Conservation (phyloP, 2,888 invertebrate genomes). For the Ichneumon xanthorius region DNA sequence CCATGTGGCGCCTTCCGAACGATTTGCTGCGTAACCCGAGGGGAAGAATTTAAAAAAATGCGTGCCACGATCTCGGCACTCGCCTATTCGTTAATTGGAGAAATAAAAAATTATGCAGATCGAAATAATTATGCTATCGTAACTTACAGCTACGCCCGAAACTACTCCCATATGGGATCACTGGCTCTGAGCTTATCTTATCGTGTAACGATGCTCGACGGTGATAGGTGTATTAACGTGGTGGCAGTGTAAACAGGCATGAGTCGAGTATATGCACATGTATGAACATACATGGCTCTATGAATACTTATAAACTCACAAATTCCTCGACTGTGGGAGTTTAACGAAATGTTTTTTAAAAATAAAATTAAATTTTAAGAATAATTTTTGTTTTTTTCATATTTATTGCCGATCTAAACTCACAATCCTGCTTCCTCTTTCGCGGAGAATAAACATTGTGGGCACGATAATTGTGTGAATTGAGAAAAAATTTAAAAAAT, state of each 20-base stretch:
- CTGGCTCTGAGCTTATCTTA: conserved; percentile 18
- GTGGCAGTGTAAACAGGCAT: conserved; percentile 1
- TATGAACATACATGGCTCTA: not conserved
- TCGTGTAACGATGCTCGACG: conserved; percentile 9
- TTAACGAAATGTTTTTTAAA: not conserved
- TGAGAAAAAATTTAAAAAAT: not conserved
- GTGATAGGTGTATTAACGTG: conserved; percentile 8
- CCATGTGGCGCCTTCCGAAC: conserved; percentile 42
- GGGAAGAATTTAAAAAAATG: not conserved
- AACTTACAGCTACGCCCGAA: conserved; percentile 26
- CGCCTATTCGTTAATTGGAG: conserved; percentile 39
- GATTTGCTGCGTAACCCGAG: conserved; percentile 21
- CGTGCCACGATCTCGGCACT: conserved; percentile 23
- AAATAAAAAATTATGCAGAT: conserved; percentile 45
- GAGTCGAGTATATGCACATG: not conserved
- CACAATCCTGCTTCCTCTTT: too few relatives aligned
- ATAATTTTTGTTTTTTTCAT: too few relatives aligned
- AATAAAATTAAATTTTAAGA: too few relatives aligned
- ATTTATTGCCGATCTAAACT: too few relatives aligned
- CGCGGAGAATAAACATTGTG: too few relatives aligned
- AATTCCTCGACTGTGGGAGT: not conserved
- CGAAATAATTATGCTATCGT: conserved; percentile 28
- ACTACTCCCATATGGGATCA: conserved; percentile 48
- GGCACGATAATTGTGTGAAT: too few relatives aligned
- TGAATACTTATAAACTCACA: not conserved